Percentiles rank a stretch among this genome's conserved stretches.
Evolutionary conservation across 2,797 vertebrate species (phyloP).

Genomic region (Borostomias antarcticus): DNA sequence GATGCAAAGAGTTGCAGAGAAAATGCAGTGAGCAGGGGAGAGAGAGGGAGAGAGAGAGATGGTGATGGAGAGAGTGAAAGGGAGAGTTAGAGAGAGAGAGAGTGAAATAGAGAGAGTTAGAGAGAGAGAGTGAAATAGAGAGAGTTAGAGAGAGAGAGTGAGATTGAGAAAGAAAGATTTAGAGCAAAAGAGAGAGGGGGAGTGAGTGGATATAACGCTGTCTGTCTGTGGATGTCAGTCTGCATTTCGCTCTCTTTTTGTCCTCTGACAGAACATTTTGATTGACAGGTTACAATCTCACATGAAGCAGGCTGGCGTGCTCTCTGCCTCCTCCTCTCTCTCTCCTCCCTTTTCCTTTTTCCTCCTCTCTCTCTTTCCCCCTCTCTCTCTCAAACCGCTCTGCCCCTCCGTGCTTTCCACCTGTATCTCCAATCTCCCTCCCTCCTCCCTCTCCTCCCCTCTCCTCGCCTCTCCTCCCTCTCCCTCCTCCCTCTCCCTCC

Average conservation of each 20-base stretch:
- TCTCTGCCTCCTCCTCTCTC: slow-evolving; percentile 54
- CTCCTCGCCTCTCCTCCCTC: not conserved
- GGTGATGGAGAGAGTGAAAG: slow-evolving; percentile 9
- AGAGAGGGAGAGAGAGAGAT: slow-evolving; percentile 16
- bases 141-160: not conserved
- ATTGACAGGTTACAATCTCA: slow-evolving; percentile 75
- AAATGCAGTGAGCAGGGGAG: slow-evolving; percentile 26
- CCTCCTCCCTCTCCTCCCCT: not conserved
- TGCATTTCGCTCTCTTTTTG: slow-evolving; percentile 45
- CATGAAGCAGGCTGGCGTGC: slow-evolving; percentile 64
- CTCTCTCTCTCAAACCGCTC: not conserved
- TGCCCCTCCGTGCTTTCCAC: too few species aligned
- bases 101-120: slow-evolving; percentile 14
- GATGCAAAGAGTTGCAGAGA: slow-evolving; percentile 20
- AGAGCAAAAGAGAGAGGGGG: not conserved
- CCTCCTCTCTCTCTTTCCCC: not conserved
- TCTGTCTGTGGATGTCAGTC: slow-evolving; percentile 58
- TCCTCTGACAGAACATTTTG: slow-evolving; percentile 72
- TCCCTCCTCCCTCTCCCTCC: not conserved
- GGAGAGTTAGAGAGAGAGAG: slow-evolving; percentile 13
- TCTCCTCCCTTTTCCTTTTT: slow-evolving; percentile 48
- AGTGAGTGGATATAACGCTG: slow-evolving; percentile 54
- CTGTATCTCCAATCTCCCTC: not conserved
- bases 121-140: slow-evolving; percentile 18
- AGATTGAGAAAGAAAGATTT: not conserved